Conservation (phyloP, 1,140 invertebrate genomes). For the Macrocentrus cingulum region DNA sequence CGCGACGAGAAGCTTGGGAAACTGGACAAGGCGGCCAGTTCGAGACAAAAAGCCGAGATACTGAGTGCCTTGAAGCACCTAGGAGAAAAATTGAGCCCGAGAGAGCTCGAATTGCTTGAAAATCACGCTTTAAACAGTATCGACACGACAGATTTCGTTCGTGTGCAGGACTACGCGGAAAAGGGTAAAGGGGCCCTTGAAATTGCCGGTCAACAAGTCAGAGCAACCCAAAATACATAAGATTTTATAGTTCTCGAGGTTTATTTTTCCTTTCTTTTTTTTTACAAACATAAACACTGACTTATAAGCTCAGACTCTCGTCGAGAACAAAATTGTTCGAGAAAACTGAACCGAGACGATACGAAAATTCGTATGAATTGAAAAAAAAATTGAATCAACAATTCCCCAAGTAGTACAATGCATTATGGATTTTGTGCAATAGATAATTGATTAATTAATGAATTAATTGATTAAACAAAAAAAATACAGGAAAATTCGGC, state of each 20-base stretch:
- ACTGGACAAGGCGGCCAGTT: constrained; percentile 46
- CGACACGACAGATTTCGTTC: constrained; percentile 60
- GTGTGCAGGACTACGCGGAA: constrained; percentile 58
- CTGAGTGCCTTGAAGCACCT: constrained; percentile 70
- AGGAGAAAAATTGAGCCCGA: constrained; percentile 64
- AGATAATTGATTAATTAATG: too few relatives aligned
- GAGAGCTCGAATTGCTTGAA: constrained; percentile 65
- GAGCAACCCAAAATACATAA: constrained; percentile 32
- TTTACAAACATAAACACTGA: too few relatives aligned
- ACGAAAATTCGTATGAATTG: too few relatives aligned
- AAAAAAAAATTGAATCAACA: too few relatives aligned
- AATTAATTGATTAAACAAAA: too few relatives aligned
- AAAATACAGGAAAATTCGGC: too few relatives aligned
- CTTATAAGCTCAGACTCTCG: too few relatives aligned
- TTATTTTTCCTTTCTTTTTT: too few relatives aligned
- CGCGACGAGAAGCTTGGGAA: constrained; percentile 61
- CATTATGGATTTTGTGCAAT: too few relatives aligned
- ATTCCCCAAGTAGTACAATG: too few relatives aligned
- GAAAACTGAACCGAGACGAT: too few relatives aligned
- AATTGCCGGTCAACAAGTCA: constrained; percentile 41
- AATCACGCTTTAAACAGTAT: constrained; percentile 53
- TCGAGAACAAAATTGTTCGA: too few relatives aligned
- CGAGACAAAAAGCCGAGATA: constrained; percentile 62
- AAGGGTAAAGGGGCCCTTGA: constrained; percentile 41
- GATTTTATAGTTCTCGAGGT: neutral